Conservation (phyloP, 2,113 vertebrate genomes). For the Micronisus gabar region DNA sequence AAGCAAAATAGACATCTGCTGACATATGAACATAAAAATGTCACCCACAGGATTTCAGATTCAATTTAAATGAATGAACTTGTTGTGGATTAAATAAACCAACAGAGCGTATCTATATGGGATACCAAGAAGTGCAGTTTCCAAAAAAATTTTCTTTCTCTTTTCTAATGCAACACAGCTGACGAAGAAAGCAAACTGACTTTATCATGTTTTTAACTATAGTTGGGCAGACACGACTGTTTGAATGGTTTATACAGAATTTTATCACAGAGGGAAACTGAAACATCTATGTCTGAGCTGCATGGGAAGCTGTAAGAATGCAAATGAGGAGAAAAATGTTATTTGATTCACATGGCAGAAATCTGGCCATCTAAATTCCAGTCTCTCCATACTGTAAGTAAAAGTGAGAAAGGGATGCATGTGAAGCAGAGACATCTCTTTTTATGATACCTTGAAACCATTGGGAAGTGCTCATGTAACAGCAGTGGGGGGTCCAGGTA, state of each 20-base stretch:
- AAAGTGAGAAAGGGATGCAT: not conserved
- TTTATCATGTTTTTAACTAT: not conserved
- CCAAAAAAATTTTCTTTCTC: not conserved
- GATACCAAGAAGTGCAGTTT: not conserved
- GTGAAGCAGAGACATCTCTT: not conserved
- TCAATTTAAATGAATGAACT: not conserved
- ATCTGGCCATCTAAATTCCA: not conserved
- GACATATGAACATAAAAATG: not conserved
- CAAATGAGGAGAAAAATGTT: not conserved
- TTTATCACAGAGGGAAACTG: not conserved
- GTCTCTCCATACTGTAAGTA: not conserved
- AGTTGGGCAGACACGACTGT: not conserved
- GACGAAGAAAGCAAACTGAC: not conserved
- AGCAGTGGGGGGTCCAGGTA: not conserved
- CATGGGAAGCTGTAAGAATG: not conserved
- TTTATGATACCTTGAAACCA: not conserved
- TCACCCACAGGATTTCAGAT: not conserved
- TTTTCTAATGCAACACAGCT: not conserved
- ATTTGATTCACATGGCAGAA: not conserved
- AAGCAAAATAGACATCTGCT: not conserved
- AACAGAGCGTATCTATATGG: not conserved
- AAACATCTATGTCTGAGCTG: not conserved
- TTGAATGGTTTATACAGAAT: not conserved
- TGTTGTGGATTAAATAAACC: not conserved
- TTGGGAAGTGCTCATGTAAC: not conserved